These are phyloP conservation scores for Aporophyla nigra DNA, from an alignment of 2,888 invertebrate genomes.

Conservation along the genomic window DNA sequence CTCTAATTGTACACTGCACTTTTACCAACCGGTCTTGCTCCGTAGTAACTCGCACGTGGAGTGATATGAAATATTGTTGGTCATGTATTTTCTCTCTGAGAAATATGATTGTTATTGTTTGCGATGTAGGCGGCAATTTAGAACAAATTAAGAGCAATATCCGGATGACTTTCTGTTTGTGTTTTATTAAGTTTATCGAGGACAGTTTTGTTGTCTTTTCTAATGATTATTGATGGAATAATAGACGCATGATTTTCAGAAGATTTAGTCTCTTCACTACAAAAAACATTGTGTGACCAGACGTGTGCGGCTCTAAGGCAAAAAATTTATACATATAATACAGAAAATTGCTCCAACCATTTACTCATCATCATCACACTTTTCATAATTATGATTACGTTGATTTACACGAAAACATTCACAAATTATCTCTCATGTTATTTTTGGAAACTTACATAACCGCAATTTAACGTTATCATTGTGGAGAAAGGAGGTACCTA, in stretches of 20 bases:
- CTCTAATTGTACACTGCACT: constrained; percentile 83
- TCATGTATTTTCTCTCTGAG: constrained; percentile 58
- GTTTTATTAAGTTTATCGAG: constrained; percentile 39
- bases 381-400: constrained; percentile 40
- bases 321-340: constrained; percentile 12
- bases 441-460: constrained; percentile 56
- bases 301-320: neutral
- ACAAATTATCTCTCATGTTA: constrained; percentile 37
- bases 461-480: constrained; percentile 18
- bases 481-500: constrained; percentile 63
- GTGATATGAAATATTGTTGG: constrained; percentile 38
- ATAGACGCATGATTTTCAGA: neutral
- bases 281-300: neutral
- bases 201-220: constrained; percentile 28
- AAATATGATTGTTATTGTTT: constrained; percentile 46
- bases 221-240: constrained; percentile 15
- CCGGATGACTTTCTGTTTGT: constrained; percentile 48
- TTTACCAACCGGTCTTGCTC: constrained; percentile 67
- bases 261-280: neutral
- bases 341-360: constrained; percentile 28
- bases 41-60: constrained; percentile 27
- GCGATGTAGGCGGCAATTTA: constrained; percentile 51
- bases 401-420: constrained; percentile 25
- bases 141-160: constrained; percentile 58
- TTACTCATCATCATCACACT: constrained; percentile 39